Evolutionary conservation across 1,140 invertebrate species (phyloP), one percentile per base, ranked within the genome.

Genomic region (Nephotettix cincticeps): DNA sequence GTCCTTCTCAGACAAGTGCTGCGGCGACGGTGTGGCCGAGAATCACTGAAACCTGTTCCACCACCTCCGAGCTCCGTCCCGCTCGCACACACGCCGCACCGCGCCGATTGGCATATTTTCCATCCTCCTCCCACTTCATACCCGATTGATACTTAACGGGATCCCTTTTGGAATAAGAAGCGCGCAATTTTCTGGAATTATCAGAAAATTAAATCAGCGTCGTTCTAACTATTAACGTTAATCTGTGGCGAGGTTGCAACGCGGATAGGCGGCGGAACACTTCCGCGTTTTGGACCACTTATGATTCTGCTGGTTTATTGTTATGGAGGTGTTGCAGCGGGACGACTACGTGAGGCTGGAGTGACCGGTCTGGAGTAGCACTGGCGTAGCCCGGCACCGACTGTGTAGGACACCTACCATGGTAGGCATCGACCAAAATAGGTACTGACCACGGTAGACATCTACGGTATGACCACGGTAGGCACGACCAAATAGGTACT

Each of bases 21-120:
- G 64, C 64, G 17, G 1, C 64, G 27, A 67, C 64, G 64, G 64
- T 45, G 32, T 36, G 40, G 23, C 11, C 9, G 36, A 45, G 64
- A 67, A 67, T 43, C 64, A 25, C 40, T 45, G 23, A 67, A 65
- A 67, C 64, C 64, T 67, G 64, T 67, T 67, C 64, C n/a, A 67
- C 64, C 19, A 1, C 23, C 64, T 43, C 32, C 28, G 13, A 17
- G 1, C 19, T 13, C 64, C 23, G 1, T 67, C 64, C 23, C 64
- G n/a, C 30, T 65, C 61, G 6, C 23, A 23, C 21, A 2, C 14
- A 6, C 23, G 9, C 21, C 1, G 36, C 64, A 30, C 9, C 21
- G 13, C 47, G 47, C 11, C 23, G 9, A 61, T 61, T 61, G 56
- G 56, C 56, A 61, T 61, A 27, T 25, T 61, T 61, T 61, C 56